These are phyloP conservation scores for Coracopsis vasa DNA, from an alignment of 2,113 vertebrate genomes.

Conservation along the genomic window DNA sequence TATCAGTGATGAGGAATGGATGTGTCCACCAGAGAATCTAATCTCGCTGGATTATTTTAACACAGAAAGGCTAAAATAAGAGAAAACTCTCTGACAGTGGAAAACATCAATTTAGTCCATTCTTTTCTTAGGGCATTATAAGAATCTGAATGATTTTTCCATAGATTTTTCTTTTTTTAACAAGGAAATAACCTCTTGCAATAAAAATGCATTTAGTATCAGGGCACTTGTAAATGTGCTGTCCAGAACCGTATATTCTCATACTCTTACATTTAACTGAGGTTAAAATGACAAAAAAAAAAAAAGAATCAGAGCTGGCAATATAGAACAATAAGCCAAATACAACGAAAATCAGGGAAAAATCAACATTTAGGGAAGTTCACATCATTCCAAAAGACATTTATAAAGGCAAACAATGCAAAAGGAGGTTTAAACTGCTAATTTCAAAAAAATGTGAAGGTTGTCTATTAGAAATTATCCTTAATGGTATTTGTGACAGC, in stretches of 20 bases:
- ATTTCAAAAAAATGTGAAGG: not conserved
- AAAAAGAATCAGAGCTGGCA: not conserved
- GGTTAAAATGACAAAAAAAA: not conserved
- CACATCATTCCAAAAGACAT: not conserved
- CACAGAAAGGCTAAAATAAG: not conserved
- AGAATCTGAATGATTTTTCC: not conserved
- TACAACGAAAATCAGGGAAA: not conserved
- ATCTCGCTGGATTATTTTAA: not conserved
- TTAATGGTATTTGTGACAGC: slow-evolving; percentile 17
- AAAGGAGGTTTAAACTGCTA: not conserved
- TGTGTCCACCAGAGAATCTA: not conserved
- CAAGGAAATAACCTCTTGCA: not conserved
- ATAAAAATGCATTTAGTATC: not conserved
- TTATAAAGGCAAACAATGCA: not conserved
- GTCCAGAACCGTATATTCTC: not conserved
- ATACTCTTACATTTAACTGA: not conserved
- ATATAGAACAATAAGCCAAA: not conserved
- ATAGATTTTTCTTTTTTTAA: not conserved
- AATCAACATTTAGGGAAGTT: not conserved
- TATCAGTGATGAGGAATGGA: not conserved
- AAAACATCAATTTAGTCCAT: not conserved
- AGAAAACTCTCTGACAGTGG: not conserved
- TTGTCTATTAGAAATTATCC: slow-evolving; percentile 23
- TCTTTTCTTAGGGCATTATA: not conserved
- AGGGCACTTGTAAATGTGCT: not conserved